Percentiles rank a stretch among this genome's conserved stretches.
Conservation (phyloP, 1,140 invertebrate genomes). For the Reticulitermes speratus region DNA sequence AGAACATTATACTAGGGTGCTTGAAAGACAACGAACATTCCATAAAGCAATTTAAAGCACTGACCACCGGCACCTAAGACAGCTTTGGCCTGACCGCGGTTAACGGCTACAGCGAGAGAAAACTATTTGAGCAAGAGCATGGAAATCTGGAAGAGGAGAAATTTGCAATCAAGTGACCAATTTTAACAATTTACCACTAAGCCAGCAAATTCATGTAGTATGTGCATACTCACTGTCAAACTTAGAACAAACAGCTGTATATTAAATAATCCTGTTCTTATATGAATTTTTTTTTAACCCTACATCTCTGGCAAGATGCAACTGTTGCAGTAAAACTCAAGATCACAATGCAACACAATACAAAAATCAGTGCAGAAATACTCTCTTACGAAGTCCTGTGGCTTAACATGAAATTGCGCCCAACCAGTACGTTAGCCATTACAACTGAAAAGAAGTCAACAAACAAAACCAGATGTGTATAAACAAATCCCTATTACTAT, state of each 20-base stretch:
- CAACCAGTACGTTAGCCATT: neutral
- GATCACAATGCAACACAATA: neutral
- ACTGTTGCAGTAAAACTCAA: neutral
- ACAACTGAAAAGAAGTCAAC: too few species aligned
- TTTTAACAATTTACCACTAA: constrained; percentile 9
- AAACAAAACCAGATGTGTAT: too few species aligned
- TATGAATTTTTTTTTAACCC: too few species aligned
- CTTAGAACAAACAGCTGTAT: neutral
- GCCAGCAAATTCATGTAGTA: constrained; percentile 9
- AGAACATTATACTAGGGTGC: constrained; percentile 30
- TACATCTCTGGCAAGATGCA: neutral
- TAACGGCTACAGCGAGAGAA: constrained; percentile 55
- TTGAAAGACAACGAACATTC: constrained; percentile 35
- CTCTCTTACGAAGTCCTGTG: neutral
- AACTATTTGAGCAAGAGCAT: constrained; percentile 67
- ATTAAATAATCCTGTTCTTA: neutral
- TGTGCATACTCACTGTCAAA: neutral
- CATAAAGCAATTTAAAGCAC: constrained; percentile 36
- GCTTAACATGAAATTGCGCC: neutral
- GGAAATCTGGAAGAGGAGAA: constrained; percentile 69
- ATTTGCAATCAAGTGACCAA: constrained; percentile 37
- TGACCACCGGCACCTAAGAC: constrained; percentile 34
- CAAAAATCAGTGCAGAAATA: neutral
- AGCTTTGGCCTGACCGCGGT: constrained; percentile 33
- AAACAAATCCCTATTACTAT: too few species aligned